Evolutionary conservation across 1,140 invertebrate species (phyloP).

Genomic region (Drosophila malerkotliana): DNA sequence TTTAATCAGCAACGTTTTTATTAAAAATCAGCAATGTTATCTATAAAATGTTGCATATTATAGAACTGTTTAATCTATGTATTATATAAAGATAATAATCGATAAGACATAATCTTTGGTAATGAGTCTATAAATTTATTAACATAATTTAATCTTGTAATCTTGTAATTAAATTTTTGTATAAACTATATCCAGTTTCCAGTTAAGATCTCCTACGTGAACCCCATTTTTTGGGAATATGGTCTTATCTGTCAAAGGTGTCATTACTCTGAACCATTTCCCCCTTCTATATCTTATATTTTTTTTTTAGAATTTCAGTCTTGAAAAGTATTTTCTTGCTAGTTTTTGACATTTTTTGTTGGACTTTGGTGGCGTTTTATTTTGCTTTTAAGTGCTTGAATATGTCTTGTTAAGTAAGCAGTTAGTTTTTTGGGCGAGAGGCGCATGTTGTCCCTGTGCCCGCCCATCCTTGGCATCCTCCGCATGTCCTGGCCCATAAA

Average conservation of each 20-base stretch:
- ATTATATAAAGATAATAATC: too few species aligned
- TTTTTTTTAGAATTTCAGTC: constrained; percentile 1
- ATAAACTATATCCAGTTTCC: too few species aligned
- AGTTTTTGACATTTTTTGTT: neutral
- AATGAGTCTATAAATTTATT: too few species aligned
- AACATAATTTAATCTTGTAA: too few species aligned
- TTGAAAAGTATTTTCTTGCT: neutral
- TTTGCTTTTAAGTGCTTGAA: constrained; percentile 81
- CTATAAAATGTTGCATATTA: too few species aligned
- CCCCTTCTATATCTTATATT: too few species aligned
- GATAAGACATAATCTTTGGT: too few species aligned
- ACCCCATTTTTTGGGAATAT: neutral
- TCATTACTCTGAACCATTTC: neutral
- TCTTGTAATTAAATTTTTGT: too few species aligned
- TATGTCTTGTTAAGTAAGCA: constrained; percentile 81
- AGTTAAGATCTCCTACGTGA: neutral
- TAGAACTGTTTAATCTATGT: too few species aligned
- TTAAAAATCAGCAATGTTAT: too few species aligned
- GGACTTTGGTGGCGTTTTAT: constrained; percentile 48
- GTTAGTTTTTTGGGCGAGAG: constrained; percentile 65
- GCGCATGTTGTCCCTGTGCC: constrained; percentile 43
- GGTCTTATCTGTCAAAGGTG: neutral
- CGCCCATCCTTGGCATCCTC: constrained; percentile 1
- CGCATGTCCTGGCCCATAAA: constrained; percentile 1
- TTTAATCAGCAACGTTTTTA: too few species aligned